phyloP scores from a whole-genome alignment of 2,888 invertebrate genomes.

The Acrobasis consociella region DNA sequence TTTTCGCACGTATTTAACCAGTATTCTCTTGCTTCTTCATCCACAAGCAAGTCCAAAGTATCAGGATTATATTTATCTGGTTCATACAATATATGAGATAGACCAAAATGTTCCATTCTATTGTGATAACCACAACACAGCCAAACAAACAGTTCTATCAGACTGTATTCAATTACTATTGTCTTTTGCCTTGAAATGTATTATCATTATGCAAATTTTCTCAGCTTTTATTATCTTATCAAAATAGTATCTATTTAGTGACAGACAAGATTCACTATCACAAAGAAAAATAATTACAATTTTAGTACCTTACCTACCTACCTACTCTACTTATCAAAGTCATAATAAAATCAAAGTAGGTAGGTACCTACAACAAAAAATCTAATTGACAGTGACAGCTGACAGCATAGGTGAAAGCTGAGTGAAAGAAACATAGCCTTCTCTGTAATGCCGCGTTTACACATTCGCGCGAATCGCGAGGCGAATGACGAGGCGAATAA shows the following conservation, averaged over 20 bases:
- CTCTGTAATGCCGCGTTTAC: too few relatives aligned
- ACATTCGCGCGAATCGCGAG: too few relatives aligned
- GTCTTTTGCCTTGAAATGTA: constrained; percentile 60
- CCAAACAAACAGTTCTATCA: constrained; percentile 35
- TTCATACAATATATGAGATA: constrained; percentile 86
- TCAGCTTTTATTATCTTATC: constrained; percentile 61
- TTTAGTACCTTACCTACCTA: neutral
- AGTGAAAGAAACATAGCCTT: too few relatives aligned
- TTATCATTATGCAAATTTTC: constrained; percentile 61
- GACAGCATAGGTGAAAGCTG: too few relatives aligned
- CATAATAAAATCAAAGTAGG: neutral
- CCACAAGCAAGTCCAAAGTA: constrained; percentile 93
- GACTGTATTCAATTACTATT: constrained; percentile 44
- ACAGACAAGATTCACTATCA: constrained; percentile 29
- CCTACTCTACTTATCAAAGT: too few relatives aligned
- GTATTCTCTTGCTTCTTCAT: constrained; percentile 93
- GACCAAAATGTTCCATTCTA: constrained; percentile 75
- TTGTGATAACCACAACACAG: constrained; percentile 25
- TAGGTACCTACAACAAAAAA: neutral
- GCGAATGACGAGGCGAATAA: too few relatives aligned
- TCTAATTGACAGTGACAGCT: neutral
- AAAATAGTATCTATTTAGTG: constrained; percentile 36
- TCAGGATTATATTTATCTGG: constrained; percentile 94
- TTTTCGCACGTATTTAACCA: constrained; percentile 96
- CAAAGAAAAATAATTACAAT: neutral